A percentile compares a stretch with the other conserved stretches of the same genome.
Evolutionary conservation across 2,888 invertebrate species (phyloP).

Genomic region (Schizaphis graminum): DNA sequence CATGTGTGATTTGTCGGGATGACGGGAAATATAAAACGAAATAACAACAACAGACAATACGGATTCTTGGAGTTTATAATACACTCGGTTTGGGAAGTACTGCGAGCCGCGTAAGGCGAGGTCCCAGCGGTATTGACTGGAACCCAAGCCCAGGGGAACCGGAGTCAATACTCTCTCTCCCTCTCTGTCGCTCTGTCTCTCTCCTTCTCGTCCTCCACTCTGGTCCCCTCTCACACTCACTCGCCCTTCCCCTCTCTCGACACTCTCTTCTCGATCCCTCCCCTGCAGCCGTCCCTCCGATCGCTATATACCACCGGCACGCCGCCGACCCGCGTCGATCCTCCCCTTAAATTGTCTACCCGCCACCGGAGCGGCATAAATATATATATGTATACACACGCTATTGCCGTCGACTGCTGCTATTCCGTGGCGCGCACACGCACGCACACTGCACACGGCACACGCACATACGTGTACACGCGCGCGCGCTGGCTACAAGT

Average conservation of each 20-base stretch:
- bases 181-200: slow-evolving; percentile 72
- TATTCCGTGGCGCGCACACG: slow-evolving; percentile 1
- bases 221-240: neutral
- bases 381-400: neutral
- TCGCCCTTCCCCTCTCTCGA: slow-evolving; percentile 67
- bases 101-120: slow-evolving; percentile 67
- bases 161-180: slow-evolving; percentile 71
- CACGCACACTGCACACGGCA: neutral
- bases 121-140: slow-evolving; percentile 75
- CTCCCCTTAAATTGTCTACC: slow-evolving; percentile 51
- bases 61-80: slow-evolving; percentile 10
- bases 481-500: slow-evolving; percentile 50
- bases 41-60: neutral
- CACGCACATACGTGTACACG: neutral
- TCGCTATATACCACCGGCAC: neutral
- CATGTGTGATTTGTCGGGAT: neutral
- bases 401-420: slow-evolving; percentile 22
- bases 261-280: slow-evolving; percentile 59
- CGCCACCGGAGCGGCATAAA: slow-evolving; percentile 10
- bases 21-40: neutral
- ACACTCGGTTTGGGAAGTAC: slow-evolving; percentile 63
- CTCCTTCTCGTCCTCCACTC: slow-evolving; percentile 41
- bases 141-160: slow-evolving; percentile 72
- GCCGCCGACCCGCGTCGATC: neutral
- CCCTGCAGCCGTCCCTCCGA: neutral